Evolutionary conservation across 2,113 vertebrate genomes (phyloP).

Genomic region (Ursus arctos): DNA sequence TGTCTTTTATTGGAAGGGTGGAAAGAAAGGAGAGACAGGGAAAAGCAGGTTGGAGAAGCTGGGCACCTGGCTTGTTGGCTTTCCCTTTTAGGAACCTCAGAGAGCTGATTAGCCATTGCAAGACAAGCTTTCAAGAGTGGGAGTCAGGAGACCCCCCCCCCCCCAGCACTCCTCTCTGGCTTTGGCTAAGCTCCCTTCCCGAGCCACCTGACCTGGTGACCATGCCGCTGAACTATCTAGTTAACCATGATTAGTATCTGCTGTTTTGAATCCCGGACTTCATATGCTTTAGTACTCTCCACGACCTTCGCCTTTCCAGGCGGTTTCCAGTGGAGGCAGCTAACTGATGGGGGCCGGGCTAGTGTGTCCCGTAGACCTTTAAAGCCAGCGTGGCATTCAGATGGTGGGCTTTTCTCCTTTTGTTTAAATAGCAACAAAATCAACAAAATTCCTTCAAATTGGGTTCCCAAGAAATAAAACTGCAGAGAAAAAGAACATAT

Average conservation of each 20-base stretch:
- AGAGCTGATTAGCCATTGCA: background rate
- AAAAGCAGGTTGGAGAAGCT: background rate
- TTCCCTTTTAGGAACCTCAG: background rate
- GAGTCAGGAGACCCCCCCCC: background rate
- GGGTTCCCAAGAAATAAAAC: background rate
- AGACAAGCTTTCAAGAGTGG: background rate
- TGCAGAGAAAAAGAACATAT: background rate
- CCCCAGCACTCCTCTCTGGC: background rate
- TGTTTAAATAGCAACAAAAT: constrained; percentile 27
- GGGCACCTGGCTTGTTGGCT: background rate
- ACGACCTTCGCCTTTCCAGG: background rate
- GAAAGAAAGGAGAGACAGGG: background rate
- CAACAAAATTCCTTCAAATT: constrained; percentile 4
- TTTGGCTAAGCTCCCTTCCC: background rate
- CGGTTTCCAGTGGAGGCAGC: background rate
- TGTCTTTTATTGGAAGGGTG: background rate
- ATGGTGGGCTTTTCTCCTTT: background rate
- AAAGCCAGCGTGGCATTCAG: background rate
- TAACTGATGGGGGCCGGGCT: background rate
- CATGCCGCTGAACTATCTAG: background rate
- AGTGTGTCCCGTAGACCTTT: background rate
- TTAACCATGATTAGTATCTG: background rate
- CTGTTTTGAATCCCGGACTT: background rate
- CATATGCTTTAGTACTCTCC: background rate
- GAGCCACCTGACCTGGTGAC: background rate